These are phyloP conservation scores for Andinoacara biseriatus DNA, from an alignment of 2,113 vertebrate genomes.

Conservation along the genomic window DNA sequence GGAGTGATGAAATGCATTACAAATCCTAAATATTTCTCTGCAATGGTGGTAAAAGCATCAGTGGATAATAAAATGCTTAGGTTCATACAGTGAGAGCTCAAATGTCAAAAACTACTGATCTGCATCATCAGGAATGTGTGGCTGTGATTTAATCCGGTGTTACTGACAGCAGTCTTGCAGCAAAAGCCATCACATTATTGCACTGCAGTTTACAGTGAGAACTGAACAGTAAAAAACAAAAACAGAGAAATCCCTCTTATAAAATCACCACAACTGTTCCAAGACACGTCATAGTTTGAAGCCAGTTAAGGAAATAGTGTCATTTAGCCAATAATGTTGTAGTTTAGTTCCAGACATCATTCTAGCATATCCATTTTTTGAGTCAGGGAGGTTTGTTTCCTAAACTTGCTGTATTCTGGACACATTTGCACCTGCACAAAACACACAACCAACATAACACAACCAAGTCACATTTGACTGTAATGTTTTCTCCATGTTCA, in stretches of 20 bases:
- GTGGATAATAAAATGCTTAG: not conserved
- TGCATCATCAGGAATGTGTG: not conserved
- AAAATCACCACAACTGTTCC: not conserved
- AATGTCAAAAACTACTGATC: not conserved
- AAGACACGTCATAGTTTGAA: not conserved
- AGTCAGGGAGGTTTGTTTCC: not conserved
- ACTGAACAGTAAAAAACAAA: not conserved
- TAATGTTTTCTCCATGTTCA: constrained; percentile 22
- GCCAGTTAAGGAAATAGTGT: not conserved
- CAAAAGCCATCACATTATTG: not conserved
- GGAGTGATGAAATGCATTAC: constrained; percentile 27
- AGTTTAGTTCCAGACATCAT: constrained; percentile 6
- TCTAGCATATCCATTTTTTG: not conserved
- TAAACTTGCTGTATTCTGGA: not conserved
- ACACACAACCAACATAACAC: not conserved
- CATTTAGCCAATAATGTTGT: not conserved
- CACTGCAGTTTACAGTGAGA: not conserved
- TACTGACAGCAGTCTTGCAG: not conserved
- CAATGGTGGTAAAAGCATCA: not conserved
- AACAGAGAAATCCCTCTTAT: not conserved
- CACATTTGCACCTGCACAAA: not conserved
- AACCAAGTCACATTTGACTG: not conserved
- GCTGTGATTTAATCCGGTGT: not conserved
- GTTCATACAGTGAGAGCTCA: not conserved
- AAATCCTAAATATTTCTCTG: not conserved